phyloP scores from a whole-genome alignment of 2,888 invertebrate genomes.

The Apantesis nais region DNA sequence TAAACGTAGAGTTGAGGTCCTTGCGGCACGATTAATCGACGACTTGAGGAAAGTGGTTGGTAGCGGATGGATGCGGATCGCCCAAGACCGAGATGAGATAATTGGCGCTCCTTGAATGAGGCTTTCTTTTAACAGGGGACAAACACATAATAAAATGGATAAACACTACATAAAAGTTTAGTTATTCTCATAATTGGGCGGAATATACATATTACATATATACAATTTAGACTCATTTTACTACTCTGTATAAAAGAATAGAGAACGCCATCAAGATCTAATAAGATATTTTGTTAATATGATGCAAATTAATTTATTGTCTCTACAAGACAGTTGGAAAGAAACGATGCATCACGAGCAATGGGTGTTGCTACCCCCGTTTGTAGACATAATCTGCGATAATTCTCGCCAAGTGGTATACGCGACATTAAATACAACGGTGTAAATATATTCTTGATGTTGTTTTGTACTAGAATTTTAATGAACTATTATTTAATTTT shows the following conservation, averaged over 20 bases:
- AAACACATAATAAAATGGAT: background rate
- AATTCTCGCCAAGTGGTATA: slow-evolving; percentile 5
- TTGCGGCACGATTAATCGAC: no score
- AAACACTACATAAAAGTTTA: background rate
- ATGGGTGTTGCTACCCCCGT: slow-evolving; percentile 13
- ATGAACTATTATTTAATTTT: background rate
- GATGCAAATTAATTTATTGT: slow-evolving; percentile 21
- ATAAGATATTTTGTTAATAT: slow-evolving; percentile 10
- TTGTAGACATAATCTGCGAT: slow-evolving; percentile 15
- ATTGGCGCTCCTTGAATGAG: no score
- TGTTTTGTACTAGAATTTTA: background rate
- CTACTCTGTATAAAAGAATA: background rate
- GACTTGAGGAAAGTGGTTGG: no score
- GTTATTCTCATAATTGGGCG: background rate
- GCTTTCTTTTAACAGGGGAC: no score
- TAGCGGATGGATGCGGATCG: no score
- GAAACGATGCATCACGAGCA: slow-evolving; percentile 10
- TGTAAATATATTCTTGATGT: slow-evolving; percentile 3
- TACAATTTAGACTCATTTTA: background rate
- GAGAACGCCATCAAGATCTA: background rate
- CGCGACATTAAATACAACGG: slow-evolving; percentile 6
- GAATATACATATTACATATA: background rate
- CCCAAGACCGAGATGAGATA: no score
- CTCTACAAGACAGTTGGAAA: slow-evolving; percentile 21
- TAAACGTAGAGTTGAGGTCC: background rate